Evolutionary conservation across 1,140 invertebrate genomes (phyloP), one percentile per base, ranked within the genome.

Genomic region (Drosophila bocqueti): DNA sequence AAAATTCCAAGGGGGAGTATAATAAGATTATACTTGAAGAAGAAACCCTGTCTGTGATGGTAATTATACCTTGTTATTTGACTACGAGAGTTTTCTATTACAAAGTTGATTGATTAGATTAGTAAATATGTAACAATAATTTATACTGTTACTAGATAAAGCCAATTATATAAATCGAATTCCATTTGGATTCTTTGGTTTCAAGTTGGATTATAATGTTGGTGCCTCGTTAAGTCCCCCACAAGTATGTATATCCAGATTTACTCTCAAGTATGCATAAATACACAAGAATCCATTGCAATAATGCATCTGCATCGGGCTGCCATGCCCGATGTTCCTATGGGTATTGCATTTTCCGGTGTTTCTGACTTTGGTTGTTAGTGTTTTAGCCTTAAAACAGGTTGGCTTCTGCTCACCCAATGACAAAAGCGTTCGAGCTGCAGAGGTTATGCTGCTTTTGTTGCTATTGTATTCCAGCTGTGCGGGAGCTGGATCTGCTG

Each of bases 401-500:
- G 46, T 59, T 72, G 8, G 34, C 43, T 64, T 45, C n/a, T 43
- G n/a, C 18, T 42, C 36, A 15, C 9, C 40, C 21, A 59, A 31
- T 60, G 13, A 43, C 50, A 63, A 47, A 55, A 71, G 61, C 65
- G 36, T 50, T 43, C 61, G 31, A 52, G 63, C 67, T 59, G 42
- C 54, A 50, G 36, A 45, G 29, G 54, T 61, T 77, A 66, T 67
- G 62, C 65, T 59, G 26, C 13, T 45, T 40, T 42, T 61, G 52
- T 63, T 57, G 38, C 65, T 64, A 49, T 69, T 69, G 50, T 74
- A 43, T 26, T 45, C 47, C 24, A 24, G 46, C 13, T 64, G 76
- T 34, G 46, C 15, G 18, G 21, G n/a, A 38, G 2, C 15, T 63
- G 65, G 10, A 18, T 66, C 42, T 76, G 45, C 52, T 83, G 79